These are phyloP conservation scores for Petroica traversi DNA, from an alignment of 2,113 vertebrate genomes.

Conservation along the genomic window DNA sequence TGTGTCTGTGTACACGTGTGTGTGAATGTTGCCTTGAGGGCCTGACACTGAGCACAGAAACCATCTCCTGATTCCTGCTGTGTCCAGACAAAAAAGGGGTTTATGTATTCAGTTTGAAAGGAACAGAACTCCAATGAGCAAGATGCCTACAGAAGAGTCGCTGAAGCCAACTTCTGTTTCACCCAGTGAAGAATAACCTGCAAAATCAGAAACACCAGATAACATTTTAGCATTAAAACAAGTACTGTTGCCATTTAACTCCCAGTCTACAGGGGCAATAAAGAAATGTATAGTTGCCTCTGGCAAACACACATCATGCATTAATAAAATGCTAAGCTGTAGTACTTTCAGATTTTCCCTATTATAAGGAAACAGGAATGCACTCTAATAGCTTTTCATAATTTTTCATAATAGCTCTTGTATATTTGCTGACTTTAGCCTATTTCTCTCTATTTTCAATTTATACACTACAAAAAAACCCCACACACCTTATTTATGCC, in stretches of 20 bases:
- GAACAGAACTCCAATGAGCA: not conserved
- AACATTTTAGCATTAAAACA: not conserved
- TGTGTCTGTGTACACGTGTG: not conserved
- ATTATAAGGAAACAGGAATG: not conserved
- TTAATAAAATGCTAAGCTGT: not conserved
- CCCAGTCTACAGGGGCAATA: not conserved
- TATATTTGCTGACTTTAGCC: not conserved
- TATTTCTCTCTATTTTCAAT: not conserved
- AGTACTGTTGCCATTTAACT: not conserved
- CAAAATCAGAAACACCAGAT: not conserved
- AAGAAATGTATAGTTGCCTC: not conserved
- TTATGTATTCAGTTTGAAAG: not conserved
- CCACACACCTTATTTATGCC: not conserved
- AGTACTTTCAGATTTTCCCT: not conserved
- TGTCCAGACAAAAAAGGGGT: not conserved
- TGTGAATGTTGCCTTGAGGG: not conserved
- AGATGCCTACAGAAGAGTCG: not conserved
- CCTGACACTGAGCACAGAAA: not conserved
- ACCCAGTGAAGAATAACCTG: not conserved
- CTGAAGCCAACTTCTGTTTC: not conserved
- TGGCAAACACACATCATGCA: not conserved
- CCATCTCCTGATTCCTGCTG: not conserved
- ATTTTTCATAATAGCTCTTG: not conserved
- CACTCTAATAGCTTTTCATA: not conserved
- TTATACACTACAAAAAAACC: not conserved